Evolutionary conservation across 2,888 invertebrate species (phyloP).

Genomic region (Leucophenga montana): DNA sequence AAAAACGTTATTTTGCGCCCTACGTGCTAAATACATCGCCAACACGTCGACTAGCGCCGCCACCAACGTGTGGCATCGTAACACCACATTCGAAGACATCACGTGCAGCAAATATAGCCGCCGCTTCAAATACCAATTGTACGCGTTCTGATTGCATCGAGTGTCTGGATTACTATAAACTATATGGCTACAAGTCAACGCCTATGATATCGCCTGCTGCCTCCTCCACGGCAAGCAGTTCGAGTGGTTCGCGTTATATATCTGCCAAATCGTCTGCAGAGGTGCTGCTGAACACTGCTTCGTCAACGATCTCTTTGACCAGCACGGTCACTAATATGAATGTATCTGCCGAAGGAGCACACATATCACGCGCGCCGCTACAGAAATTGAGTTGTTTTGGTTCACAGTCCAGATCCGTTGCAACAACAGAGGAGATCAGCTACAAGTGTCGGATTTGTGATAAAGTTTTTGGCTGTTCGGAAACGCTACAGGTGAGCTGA

Average conservation of each 20-base stretch:
- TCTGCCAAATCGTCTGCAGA: constrained; percentile 36
- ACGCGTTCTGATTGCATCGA: constrained; percentile 60
- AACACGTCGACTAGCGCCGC: constrained; percentile 20
- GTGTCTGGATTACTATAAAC: constrained; percentile 62
- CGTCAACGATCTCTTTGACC: constrained; percentile 56
- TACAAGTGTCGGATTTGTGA: constrained; percentile 72
- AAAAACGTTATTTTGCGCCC: constrained; percentile 62
- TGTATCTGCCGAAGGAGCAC: background rate
- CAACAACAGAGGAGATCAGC: constrained; percentile 65
- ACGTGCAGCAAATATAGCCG: background rate
- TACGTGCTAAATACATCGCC: constrained; percentile 51
- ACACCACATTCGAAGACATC: background rate
- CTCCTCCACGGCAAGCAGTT: constrained; percentile 54
- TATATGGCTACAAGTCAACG: constrained; percentile 48
- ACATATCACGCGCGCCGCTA: constrained; percentile 7
- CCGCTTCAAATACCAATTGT: constrained; percentile 41
- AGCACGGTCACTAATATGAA: constrained; percentile 62
- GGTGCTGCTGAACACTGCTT: constrained; percentile 22
- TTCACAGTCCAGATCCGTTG: constrained; percentile 3
- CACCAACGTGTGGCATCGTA: constrained; percentile 35
- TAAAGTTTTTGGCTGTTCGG: constrained; percentile 72
- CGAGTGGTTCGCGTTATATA: constrained; percentile 48
- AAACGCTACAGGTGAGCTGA: constrained; percentile 70
- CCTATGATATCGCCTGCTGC: constrained; percentile 60
- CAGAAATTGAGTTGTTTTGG: constrained; percentile 25